Percentiles rank a stretch among this genome's conserved stretches.
Conservation (phyloP, 2,113 vertebrate species). For the Rhombomys opimus region DNA sequence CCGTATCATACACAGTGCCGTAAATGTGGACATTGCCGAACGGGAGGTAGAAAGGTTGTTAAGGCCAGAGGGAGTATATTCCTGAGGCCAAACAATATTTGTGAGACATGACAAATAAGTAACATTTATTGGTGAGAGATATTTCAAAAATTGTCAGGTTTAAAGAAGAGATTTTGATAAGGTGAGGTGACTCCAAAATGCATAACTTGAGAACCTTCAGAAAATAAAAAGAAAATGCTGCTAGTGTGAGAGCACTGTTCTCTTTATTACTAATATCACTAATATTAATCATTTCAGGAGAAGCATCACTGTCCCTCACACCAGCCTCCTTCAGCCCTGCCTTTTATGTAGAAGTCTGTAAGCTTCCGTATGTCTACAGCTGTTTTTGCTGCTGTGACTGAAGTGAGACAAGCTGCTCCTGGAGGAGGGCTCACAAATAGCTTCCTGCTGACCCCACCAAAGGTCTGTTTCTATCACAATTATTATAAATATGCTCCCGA, state of each 20-base stretch:
- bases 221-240: background rate
- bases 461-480: background rate
- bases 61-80: background rate
- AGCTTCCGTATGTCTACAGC: fast-evolving
- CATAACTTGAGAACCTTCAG: background rate
- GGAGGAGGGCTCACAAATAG: background rate
- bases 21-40: fast-evolving
- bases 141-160: background rate
- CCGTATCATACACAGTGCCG: background rate
- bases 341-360: background rate
- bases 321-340: background rate
- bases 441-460: background rate
- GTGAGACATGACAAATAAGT: background rate
- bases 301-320: background rate
- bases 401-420: background rate
- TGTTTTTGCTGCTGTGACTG: no score
- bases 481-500: background rate
- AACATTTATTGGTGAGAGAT: background rate
- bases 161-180: background rate
- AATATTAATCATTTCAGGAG: no score
- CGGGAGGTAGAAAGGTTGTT: background rate
- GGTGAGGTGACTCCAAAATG: background rate
- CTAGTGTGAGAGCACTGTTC: background rate
- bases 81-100: background rate
- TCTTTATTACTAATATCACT: background rate